Evolutionary conservation across 1,140 invertebrate species (phyloP).

Genomic region (Hetaerina americana): DNA sequence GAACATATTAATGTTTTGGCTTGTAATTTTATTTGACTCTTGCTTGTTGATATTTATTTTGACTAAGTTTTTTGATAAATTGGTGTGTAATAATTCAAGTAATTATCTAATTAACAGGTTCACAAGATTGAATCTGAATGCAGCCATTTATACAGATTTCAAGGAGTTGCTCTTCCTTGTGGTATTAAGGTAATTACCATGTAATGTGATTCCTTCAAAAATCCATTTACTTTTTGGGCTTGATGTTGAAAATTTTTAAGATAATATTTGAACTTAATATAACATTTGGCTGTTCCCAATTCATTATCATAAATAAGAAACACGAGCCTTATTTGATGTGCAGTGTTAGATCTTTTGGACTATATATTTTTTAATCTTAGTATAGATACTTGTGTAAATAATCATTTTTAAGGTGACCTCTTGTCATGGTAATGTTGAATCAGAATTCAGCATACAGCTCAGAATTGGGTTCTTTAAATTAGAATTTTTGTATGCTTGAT

Average conservation of each 20-base stretch:
- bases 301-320: neutral
- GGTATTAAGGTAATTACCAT: conserved; percentile 39
- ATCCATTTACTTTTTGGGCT: neutral
- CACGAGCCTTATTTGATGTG: neutral
- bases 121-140: conserved; percentile 47
- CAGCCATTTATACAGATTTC: conserved; percentile 64
- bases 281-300: neutral
- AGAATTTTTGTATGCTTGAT: too few relatives aligned
- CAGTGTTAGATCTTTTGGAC: neutral
- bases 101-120: conserved; percentile 30
- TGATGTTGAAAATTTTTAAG: neutral
- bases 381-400: too few relatives aligned
- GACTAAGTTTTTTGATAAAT: neutral
- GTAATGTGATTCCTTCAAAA: neutral
- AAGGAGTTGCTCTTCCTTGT: conserved; percentile 73
- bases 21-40: too few relatives aligned
- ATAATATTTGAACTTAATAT: neutral
- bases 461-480: too few relatives aligned
- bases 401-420: too few relatives aligned
- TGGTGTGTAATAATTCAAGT: neutral
- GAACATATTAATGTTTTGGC: too few relatives aligned
- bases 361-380: too few relatives aligned
- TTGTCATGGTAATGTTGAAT: too few relatives aligned
- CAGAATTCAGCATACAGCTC: too few relatives aligned
- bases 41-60: neutral